Percentiles rank a stretch among this genome's conserved stretches.
These are phyloP conservation scores for Babylonia areolata DNA, from an alignment of 1,140 invertebrate species.

Conservation along the genomic window DNA sequence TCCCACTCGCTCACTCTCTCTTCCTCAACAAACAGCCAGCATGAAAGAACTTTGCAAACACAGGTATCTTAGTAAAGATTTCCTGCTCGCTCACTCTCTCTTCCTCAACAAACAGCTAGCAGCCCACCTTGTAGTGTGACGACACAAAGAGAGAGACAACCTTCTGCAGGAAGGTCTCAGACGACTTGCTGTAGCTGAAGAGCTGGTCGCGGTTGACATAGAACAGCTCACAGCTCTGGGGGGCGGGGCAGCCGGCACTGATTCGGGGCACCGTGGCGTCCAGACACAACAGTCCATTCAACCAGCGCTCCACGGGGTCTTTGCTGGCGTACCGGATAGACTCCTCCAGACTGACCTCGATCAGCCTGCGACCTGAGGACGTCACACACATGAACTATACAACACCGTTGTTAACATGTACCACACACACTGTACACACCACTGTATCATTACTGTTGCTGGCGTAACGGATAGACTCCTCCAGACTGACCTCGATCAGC, in stretches of 20 bases:
- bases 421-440: too few relatives aligned
- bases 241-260: constrained; percentile 89
- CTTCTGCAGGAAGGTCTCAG: constrained; percentile 94
- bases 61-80: too few relatives aligned
- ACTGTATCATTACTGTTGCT: too few relatives aligned
- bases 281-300: constrained; percentile 93
- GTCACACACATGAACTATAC: too few relatives aligned
- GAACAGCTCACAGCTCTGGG: constrained; percentile 91
- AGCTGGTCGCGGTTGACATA: constrained; percentile 90
- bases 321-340: constrained; percentile 95
- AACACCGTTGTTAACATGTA: too few relatives aligned
- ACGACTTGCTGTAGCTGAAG: constrained; percentile 97
- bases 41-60: too few relatives aligned
- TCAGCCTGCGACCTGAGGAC: constrained; percentile 75
- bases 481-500: constrained; percentile 80
- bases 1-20: too few relatives aligned
- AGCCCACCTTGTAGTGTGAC: constrained; percentile 93
- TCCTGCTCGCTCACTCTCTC: too few relatives aligned
- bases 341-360: constrained; percentile 84
- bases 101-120: too few relatives aligned
- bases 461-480: constrained; percentile 97
- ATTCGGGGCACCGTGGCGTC: constrained; percentile 82
- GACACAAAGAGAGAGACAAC: constrained; percentile 95
- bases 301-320: constrained; percentile 94
- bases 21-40: too few relatives aligned